Base-by-base conservation (phyloP, 1,140 invertebrate species). In the Druon quercuslanigerum region DNA sequence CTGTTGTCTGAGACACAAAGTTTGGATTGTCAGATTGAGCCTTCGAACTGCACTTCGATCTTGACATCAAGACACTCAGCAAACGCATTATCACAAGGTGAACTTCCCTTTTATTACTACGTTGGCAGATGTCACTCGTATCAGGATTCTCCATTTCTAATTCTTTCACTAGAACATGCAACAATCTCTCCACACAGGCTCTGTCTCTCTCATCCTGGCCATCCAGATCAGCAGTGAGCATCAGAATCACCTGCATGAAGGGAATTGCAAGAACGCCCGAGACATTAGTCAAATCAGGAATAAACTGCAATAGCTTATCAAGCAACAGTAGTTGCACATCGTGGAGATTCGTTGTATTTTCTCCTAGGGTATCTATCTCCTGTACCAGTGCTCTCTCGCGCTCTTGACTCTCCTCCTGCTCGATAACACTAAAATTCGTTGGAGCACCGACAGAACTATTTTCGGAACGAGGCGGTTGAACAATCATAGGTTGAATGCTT, bases 181-280 rank as follows among this genome's bases (percentile, higher is more conserved):
- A 92, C 9, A 98, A 91, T 9, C 93, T 92, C 79, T 97, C 95
- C 1, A 98, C 91, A 46, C 95, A 95, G 1, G 92, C 92, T 81
- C 94, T 94, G 84, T 98, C 97, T 60, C 94, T 93, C 81, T 97
- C 96, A 14, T 95, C 94, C 84, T 94, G 94, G 5, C 95, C 95
- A 90, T 98, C 97, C 11, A 99, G 92, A 90, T 99, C 97, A 57
- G 95, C 95, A 6, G 97, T 97, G 46, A 99, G 91, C 95, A 98
- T 98, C 7, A 98, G 92, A 5, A 99, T 92, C 6, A 97, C 96
- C 92, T 97, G 96, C 92, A 98, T 95, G 79, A 96, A 96, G 1
- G 98, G 98, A 88, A 99, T 97, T 13, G 96, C 94, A 75, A 96
- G 92, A 2, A 97, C 94, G 12, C 98, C 98, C 54, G 94, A 92